Evolutionary conservation across 1,140 invertebrate species (phyloP).

Genomic region (Epicauta chinensis): DNA sequence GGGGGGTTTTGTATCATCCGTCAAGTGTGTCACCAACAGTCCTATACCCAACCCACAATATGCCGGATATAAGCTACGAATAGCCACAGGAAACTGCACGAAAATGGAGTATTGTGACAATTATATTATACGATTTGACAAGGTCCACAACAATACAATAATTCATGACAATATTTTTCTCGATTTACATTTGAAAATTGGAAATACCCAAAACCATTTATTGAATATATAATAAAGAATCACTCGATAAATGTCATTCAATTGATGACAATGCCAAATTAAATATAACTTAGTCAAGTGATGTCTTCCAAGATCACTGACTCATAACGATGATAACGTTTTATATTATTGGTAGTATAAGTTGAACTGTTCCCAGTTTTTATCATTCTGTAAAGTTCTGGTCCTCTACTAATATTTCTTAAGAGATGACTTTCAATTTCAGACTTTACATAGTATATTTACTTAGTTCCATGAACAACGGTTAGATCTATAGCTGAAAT

Average conservation of each 20-base stretch:
- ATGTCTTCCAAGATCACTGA: slow-evolving; percentile 8
- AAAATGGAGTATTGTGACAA: slow-evolving; percentile 23
- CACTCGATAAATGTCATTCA: too few relatives aligned
- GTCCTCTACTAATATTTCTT: slow-evolving; percentile 20
- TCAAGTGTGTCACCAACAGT: slow-evolving; percentile 21
- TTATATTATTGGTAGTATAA: slow-evolving; percentile 18
- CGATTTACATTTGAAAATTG: too few relatives aligned
- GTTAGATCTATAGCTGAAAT: slow-evolving; percentile 28
- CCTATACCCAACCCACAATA: slow-evolving; percentile 17
- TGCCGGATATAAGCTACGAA: slow-evolving; percentile 22
- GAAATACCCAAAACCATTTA: too few relatives aligned
- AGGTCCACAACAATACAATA: not conserved
- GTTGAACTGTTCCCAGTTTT: slow-evolving; percentile 18
- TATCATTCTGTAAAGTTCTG: slow-evolving; percentile 17
- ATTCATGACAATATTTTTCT: too few relatives aligned
- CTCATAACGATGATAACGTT: slow-evolving; percentile 19
- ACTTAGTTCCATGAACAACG: slow-evolving; percentile 20
- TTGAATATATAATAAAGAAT: too few relatives aligned
- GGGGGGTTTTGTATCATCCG: slow-evolving; percentile 18
- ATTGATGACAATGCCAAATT: too few relatives aligned
- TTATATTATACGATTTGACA: slow-evolving; percentile 5
- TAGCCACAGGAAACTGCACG: slow-evolving; percentile 19
- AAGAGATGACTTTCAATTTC: slow-evolving; percentile 38
- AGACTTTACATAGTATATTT: slow-evolving; percentile 38
- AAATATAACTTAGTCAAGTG: too few relatives aligned